Conservation (phyloP, 2,888 invertebrate species). For the Brachyopa scutellaris region DNA sequence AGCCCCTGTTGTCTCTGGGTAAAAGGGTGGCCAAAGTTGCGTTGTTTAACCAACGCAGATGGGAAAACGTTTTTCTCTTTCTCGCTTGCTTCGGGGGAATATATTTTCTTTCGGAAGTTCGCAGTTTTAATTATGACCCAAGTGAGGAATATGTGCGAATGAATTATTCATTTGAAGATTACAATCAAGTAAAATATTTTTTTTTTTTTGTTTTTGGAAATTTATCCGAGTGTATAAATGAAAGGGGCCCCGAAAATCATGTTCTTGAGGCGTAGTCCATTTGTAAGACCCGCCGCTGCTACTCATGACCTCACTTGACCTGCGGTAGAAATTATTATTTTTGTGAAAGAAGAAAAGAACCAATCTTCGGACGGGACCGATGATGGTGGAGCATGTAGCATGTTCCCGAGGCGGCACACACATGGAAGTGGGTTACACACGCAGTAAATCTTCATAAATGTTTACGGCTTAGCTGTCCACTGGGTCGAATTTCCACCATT, state of each 20-base stretch:
- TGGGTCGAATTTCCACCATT: conserved; percentile 67
- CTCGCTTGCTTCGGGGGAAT: background rate
- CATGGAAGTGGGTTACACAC: conserved; percentile 59
- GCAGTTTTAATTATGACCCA: conserved; percentile 64
- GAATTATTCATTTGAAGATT: conserved; percentile 66
- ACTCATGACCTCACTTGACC: conserved; percentile 64
- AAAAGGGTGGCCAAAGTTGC: conserved; percentile 70
- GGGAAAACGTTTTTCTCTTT: conserved; percentile 5
- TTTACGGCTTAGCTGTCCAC: conserved; percentile 69
- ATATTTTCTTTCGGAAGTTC: conserved; percentile 53
- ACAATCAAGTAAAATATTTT: conserved; percentile 35
- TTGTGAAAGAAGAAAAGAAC: too few species aligned
- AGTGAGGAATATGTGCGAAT: conserved; percentile 41
- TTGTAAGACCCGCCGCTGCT: conserved; percentile 27
- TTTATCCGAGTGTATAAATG: background rate
- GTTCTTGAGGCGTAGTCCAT: conserved; percentile 57
- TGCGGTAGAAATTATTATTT: conserved; percentile 7
- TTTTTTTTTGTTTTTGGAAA: conserved; percentile 12
- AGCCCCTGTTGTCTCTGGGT: conserved; percentile 37
- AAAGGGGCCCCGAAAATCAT: conserved; percentile 64
- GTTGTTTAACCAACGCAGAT: conserved; percentile 64
- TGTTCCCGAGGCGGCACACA: conserved; percentile 53
- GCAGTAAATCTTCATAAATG: conserved; percentile 71
- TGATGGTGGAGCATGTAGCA: conserved; percentile 13
- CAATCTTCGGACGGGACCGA: background rate